Base-by-base conservation (phyloP, 2,888 invertebrate genomes). In the Prosapia bicincta region DNA sequence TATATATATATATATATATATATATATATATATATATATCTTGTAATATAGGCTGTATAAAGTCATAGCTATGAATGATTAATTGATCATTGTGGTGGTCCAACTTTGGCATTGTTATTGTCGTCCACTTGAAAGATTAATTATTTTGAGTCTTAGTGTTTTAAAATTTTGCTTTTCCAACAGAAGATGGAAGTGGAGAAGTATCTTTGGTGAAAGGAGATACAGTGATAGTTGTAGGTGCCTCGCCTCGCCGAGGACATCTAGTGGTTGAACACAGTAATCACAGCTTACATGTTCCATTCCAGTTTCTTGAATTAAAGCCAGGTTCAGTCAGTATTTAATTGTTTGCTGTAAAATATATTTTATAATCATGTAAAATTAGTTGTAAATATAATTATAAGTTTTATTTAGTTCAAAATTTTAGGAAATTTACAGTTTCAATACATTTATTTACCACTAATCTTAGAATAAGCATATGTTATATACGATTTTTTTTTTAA, bases 151-250 rank as follows among this genome's bases (percentile, higher is more conserved):
- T n/a, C n/a, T n/a, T n/a, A n/a, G n/a, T n/a, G n/a, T n/a, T n/a
- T n/a, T n/a, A n/a, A n/a, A n/a, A n/a, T n/a, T n/a, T n/a, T n/a
- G n/a, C n/a, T n/a, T n/a, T n/a, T n/a, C n/a, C n/a, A n/a, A 54
- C 81, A 87, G 86, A 86, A 78, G 86, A 86, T 80, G 83, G 84
- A 30, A 83, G 82, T 69, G 88, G 88, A n/a, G 89, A 90, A 66
- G 86, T 88, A 28, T 89, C 90, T 70, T 84, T 93, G 76, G 88
- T 92, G 82, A 93, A 94, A 85, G 96, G 97, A 75, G 96, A 96
- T 85, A 88, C 91, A 71, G 97, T 98, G 79, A 88, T 93, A 76
- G 97, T 96, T 71, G 90, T 96, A 66, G 96, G 97, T 78, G 94
- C 96, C 69, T 96, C 97, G 65, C 89, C 91, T 73, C 90, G 93